These are phyloP conservation scores for Neolamprologus caudopunctatus DNA, from an alignment of 2,113 vertebrate genomes.

Conservation along the genomic window DNA sequence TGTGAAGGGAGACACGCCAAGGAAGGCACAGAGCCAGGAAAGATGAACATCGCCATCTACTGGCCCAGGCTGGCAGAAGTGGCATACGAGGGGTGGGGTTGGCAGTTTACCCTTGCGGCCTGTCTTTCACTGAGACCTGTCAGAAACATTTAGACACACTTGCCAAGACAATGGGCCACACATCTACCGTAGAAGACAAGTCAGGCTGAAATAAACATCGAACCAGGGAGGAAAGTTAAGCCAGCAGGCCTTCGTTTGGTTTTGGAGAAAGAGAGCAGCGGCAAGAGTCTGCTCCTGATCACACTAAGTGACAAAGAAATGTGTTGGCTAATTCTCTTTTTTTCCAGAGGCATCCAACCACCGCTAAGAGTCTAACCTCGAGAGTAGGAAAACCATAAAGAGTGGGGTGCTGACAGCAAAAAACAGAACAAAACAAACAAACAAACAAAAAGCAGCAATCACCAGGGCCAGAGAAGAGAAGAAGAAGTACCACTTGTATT, in stretches of 20 bases:
- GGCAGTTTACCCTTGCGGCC: conserved; percentile 48
- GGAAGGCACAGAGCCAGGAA: conserved; percentile 39
- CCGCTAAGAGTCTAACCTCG: conserved; percentile 31
- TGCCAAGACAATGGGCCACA: conserved; percentile 61
- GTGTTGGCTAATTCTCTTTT: conserved; percentile 43
- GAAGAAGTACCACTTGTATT: conserved; percentile 23
- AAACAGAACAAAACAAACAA: neutral
- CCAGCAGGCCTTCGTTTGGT: neutral
- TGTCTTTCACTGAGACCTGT: conserved; percentile 63
- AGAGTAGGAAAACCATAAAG: conserved; percentile 19
- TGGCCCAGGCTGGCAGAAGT: conserved; percentile 33
- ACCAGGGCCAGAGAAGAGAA: conserved; percentile 18
- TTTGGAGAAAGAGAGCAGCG: neutral
- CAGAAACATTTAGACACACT: conserved; percentile 69
- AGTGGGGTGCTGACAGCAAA: conserved; percentile 32
- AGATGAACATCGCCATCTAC: conserved; percentile 80
- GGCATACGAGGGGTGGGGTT: neutral
- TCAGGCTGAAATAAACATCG: conserved; percentile 59
- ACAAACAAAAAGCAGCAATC: neutral
- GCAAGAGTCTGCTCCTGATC: conserved; percentile 40
- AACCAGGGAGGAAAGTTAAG: conserved; percentile 35
- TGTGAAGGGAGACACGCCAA: neutral
- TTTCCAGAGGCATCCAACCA: conserved; percentile 37
- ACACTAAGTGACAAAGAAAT: conserved; percentile 56
- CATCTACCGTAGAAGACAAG: conserved; percentile 50